phyloP scores from a whole-genome alignment of 2,888 invertebrate species.

The Standfussiana lucernea region DNA sequence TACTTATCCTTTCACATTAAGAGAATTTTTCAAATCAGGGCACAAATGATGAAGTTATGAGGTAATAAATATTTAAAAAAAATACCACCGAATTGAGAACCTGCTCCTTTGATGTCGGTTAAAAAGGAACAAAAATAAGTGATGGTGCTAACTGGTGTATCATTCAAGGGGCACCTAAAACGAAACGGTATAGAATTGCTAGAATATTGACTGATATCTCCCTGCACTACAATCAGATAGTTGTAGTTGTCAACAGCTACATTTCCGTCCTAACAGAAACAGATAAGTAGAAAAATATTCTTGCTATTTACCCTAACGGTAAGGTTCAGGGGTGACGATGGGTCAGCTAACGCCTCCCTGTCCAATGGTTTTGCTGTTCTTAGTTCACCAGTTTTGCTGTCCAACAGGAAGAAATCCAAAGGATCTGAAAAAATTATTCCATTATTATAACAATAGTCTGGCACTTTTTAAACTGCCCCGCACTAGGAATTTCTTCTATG shows the following conservation, averaged over 20 bases:
- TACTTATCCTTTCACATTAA: too few relatives aligned
- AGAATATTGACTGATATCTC: background rate
- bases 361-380: constrained; percentile 96
- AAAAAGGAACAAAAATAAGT: background rate
- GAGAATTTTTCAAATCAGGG: too few relatives aligned
- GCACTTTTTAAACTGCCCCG: background rate
- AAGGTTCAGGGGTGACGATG: constrained; percentile 94
- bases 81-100: too few relatives aligned
- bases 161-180: background rate
- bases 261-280: background rate
- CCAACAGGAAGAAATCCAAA: constrained; percentile 95
- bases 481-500: background rate
- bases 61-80: too few relatives aligned
- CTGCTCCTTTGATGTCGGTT: too few relatives aligned
- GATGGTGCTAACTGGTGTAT: background rate
- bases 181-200: background rate
- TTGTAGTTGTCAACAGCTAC: background rate
- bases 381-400: constrained; percentile 94
- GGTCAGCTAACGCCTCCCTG: constrained; percentile 95
- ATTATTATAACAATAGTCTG: background rate
- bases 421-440: constrained; percentile 92
- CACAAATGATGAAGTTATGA: too few relatives aligned
- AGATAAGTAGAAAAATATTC: background rate
- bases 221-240: background rate
- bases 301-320: constrained; percentile 92